These are phyloP conservation scores for Bradysia coprophila DNA, from an alignment of 1,140 invertebrate species.

Conservation along the genomic window DNA sequence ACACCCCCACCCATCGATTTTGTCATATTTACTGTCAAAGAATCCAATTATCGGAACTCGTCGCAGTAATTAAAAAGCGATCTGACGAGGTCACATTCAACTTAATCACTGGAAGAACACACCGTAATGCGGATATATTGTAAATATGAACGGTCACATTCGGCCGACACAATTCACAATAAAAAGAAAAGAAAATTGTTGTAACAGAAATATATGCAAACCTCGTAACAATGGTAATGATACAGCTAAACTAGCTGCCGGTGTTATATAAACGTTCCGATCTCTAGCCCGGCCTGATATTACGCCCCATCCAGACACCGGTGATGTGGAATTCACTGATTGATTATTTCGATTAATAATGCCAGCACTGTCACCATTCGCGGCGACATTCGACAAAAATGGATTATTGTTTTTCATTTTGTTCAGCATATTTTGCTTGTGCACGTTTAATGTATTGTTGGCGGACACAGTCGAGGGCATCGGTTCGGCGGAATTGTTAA, in stretches of 20 bases:
- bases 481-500: background rate
- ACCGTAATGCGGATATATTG: too few relatives aligned
- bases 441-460: background rate
- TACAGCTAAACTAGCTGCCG: slow-evolving; percentile 12
- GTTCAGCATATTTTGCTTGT: background rate
- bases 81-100: too few relatives aligned
- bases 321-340: slow-evolving; percentile 1
- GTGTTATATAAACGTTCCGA: slow-evolving; percentile 20
- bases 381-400: background rate
- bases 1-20: too few relatives aligned
- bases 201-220: too few relatives aligned
- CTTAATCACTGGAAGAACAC: too few relatives aligned
- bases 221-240: slow-evolving; percentile 19
- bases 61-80: too few relatives aligned
- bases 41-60: too few relatives aligned
- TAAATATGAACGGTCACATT: too few relatives aligned
- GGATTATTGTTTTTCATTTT: background rate
- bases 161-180: too few relatives aligned
- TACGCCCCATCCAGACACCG: slow-evolving; percentile 12
- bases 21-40: too few relatives aligned
- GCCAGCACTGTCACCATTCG: background rate
- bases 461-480: background rate
- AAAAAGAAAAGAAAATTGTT: too few relatives aligned
- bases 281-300: slow-evolving; percentile 23
- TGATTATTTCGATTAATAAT: background rate